Evolutionary conservation across 2,888 invertebrate genomes (phyloP).

Genomic region (Crepidodera aurea): DNA sequence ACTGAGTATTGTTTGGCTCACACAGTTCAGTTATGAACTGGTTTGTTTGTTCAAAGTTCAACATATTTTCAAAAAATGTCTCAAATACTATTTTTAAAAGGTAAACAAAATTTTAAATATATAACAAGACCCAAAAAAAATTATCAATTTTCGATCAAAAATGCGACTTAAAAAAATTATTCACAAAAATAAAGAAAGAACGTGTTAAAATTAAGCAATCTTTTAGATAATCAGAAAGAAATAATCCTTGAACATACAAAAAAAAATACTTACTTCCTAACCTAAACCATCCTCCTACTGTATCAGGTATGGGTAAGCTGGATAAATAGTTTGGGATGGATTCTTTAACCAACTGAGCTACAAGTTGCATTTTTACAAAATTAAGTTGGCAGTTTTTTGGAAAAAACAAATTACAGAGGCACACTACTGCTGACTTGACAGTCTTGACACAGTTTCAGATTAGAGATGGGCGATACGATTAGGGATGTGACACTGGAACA

Average conservation of each 20-base stretch:
- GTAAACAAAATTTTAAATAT: no score
- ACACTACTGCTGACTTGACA: not conserved
- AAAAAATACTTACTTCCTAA: constrained; percentile 74
- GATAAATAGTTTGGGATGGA: constrained; percentile 86
- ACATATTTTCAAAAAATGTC: no score
- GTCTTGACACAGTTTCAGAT: not conserved
- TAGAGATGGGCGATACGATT: no score
- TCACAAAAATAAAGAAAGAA: no score
- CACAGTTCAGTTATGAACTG: no score
- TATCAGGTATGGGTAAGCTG: constrained; percentile 83
- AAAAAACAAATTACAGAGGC: not conserved
- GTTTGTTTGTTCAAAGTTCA: no score
- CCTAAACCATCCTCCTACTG: constrained; percentile 85
- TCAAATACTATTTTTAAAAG: no score
- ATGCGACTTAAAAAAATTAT: no score
- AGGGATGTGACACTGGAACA: no score
- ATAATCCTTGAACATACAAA: constrained; percentile 10
- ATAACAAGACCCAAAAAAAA: no score
- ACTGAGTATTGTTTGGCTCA: no score
- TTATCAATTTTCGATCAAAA: no score
- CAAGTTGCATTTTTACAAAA: constrained; percentile 39
- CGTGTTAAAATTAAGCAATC: not conserved
- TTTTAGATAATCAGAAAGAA: constrained; percentile 24
- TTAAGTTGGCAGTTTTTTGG: not conserved
- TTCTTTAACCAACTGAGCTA: constrained; percentile 80